Conservation (phyloP, 1,140 invertebrate species). For the Hyles euphorbiae region DNA sequence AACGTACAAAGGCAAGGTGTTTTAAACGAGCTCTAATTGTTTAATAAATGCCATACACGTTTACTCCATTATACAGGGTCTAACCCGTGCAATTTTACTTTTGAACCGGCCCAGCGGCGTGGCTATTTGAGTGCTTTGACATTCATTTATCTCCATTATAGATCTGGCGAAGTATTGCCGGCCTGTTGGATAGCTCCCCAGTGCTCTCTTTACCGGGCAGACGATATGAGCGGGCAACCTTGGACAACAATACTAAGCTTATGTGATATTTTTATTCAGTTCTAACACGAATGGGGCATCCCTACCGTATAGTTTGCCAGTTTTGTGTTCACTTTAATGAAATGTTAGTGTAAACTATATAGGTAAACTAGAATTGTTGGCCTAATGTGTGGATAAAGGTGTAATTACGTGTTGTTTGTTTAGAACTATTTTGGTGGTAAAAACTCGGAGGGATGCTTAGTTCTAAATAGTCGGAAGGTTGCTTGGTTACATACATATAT, state of each 20-base stretch:
- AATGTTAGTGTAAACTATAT: too few species aligned
- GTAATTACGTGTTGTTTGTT: too few species aligned
- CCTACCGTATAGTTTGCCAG: neutral
- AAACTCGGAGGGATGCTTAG: too few species aligned
- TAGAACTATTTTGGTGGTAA: too few species aligned
- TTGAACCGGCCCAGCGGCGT: slow-evolving; percentile 26
- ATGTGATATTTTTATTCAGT: slow-evolving; percentile 7
- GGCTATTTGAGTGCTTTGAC: slow-evolving; percentile 56
- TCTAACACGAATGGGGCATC: neutral
- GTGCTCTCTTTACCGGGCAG: slow-evolving; percentile 18
- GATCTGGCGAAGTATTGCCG: slow-evolving; percentile 33
- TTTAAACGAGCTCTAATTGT: slow-evolving; percentile 56
- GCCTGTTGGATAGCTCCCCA: slow-evolving; percentile 27
- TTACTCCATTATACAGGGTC: slow-evolving; percentile 57
- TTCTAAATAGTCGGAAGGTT: too few species aligned
- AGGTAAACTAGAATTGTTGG: too few species aligned
- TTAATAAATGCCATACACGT: slow-evolving; percentile 64
- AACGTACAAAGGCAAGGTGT: slow-evolving; percentile 1
- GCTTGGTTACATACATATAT: too few species aligned
- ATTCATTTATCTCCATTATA: slow-evolving; percentile 71
- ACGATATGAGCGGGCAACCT: slow-evolving; percentile 12
- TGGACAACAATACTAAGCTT: slow-evolving; percentile 3
- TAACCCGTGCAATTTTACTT: slow-evolving; percentile 56
- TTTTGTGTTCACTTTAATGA: too few species aligned
- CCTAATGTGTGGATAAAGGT: too few species aligned